Conservation (phyloP, 2,113 vertebrate genomes). For the Oenanthe melanoleuca region DNA sequence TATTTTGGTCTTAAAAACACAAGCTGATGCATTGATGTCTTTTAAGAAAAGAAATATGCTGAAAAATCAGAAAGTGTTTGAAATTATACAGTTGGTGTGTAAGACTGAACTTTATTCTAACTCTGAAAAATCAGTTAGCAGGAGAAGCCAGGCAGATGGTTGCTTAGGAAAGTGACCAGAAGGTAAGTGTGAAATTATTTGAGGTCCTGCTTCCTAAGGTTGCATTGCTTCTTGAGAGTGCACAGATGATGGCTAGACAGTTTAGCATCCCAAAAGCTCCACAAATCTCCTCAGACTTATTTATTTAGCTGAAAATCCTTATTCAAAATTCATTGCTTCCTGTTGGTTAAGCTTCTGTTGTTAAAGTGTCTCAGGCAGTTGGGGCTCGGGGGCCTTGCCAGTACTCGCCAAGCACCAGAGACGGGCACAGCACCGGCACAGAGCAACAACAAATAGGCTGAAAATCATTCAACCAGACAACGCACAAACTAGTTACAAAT, state of each 20-base stretch:
- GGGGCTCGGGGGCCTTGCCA: not conserved
- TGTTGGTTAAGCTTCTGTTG: not conserved
- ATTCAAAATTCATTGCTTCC: not conserved
- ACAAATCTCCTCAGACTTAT: not conserved
- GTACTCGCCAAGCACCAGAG: not conserved
- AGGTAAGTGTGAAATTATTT: not conserved
- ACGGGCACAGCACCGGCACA: not conserved
- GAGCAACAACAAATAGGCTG: not conserved
- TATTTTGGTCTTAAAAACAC: not conserved
- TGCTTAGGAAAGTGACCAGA: not conserved
- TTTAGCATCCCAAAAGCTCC: not conserved
- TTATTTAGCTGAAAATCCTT: slow-evolving; percentile 22
- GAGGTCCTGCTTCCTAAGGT: not conserved
- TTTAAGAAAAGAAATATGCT: not conserved
- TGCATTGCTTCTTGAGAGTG: not conserved
- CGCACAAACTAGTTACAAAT: not conserved
- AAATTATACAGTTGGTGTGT: not conserved
- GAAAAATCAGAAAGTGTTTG: not conserved
- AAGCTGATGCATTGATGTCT: not conserved
- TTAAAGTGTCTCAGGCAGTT: not conserved
- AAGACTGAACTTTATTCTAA: not conserved
- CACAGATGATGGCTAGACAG: not conserved
- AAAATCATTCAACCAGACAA: not conserved
- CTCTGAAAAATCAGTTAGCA: not conserved
- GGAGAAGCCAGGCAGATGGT: not conserved